phyloP scores from a whole-genome alignment of 2,797 vertebrate genomes.

The Paguma larvata region DNA sequence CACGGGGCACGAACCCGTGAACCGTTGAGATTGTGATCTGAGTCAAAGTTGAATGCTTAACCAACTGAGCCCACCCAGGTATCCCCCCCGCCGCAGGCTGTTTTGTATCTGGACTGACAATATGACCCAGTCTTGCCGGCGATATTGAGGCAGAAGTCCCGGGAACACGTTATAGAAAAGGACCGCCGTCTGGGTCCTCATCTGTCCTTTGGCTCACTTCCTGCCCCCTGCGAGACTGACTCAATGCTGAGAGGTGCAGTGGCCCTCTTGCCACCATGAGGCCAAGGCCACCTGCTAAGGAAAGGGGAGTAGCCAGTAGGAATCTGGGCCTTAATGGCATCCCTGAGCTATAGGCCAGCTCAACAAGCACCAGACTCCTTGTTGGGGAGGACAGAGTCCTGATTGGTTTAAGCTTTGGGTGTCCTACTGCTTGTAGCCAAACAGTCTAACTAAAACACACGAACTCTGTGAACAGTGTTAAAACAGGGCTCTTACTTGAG shows the following conservation, averaged over 20 bases:
- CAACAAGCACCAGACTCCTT: neutral
- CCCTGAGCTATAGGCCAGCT: neutral
- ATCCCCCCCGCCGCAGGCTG: neutral
- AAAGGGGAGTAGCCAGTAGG: neutral
- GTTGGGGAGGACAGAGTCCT: neutral
- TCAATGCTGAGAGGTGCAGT: rapidly evolving
- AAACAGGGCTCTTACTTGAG: neutral
- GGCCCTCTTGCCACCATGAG: neutral
- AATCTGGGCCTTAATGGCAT: neutral
- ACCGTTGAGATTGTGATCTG: too few relatives aligned
- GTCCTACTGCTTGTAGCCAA: neutral
- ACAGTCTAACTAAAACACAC: neutral
- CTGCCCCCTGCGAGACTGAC: neutral
- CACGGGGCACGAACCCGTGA: too few relatives aligned
- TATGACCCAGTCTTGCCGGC: neutral
- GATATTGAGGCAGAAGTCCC: neutral
- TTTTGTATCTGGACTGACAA: neutral
- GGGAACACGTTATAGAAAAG: neutral
- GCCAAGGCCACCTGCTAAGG: neutral
- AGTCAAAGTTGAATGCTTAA: too few relatives aligned
- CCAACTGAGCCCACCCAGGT: too few relatives aligned
- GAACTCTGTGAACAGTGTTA: neutral
- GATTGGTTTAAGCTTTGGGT: neutral
- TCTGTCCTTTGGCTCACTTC: neutral
- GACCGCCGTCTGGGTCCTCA: rapidly evolving